phyloP scores from a whole-genome alignment of 2,113 vertebrate species.

The Euleptes europaea region DNA sequence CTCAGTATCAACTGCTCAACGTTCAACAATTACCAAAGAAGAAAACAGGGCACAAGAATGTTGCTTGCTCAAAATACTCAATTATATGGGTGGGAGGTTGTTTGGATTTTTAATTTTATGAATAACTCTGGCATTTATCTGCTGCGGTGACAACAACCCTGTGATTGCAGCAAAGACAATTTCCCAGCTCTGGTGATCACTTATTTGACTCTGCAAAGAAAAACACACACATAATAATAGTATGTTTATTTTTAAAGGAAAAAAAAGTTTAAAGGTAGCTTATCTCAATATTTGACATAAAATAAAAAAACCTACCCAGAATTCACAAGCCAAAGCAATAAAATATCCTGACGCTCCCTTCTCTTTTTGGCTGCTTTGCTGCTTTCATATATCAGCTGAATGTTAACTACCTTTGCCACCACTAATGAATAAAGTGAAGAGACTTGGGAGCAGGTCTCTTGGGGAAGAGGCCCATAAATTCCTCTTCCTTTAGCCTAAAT shows the following conservation, averaged over 20 bases:
- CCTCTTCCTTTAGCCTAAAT: neutral
- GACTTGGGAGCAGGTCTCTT: neutral
- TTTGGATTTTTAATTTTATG: neutral
- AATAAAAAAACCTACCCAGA: neutral
- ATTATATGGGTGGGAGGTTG: slow-evolving; percentile 19
- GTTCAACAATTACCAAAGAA: slow-evolving; percentile 1
- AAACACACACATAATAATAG: neutral
- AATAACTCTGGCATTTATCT: slow-evolving; percentile 27
- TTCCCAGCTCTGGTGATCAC: slow-evolving; percentile 7
- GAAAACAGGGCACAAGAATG: neutral
- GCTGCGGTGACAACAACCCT: slow-evolving; percentile 3
- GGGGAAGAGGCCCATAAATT: neutral
- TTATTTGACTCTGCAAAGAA: neutral
- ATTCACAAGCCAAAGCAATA: neutral
- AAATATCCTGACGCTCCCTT: neutral
- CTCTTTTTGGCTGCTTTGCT: slow-evolving; percentile 16
- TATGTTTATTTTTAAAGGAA: neutral
- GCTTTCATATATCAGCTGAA: neutral
- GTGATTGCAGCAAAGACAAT: neutral
- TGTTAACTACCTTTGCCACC: slow-evolving; percentile 16
- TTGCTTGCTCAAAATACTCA: neutral
- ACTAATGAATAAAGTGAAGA: slow-evolving; percentile 17
- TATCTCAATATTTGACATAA: neutral
- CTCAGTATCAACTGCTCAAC: slow-evolving; percentile 9
- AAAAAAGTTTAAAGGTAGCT: neutral